Base-by-base conservation (phyloP, 64 coral and sea anemone species). In the Stylophora pistillata region DNA sequence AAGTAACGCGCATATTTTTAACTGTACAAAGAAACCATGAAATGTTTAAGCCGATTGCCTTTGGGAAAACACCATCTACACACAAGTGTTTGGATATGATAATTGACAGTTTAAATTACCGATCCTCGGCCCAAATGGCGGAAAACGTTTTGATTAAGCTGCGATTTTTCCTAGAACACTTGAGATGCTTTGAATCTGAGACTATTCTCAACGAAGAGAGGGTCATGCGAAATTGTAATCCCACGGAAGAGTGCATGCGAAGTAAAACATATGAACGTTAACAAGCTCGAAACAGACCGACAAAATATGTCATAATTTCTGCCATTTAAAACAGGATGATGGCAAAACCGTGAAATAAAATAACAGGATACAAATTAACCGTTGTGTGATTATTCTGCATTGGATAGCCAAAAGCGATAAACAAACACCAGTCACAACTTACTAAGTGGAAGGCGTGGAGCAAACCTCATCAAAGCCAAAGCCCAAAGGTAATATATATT, bases 41-140 rank as follows among this genome's bases (percentile, higher is more conserved):
- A 63, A 62, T 37, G 11, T 69, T 7, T 26, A 11, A 28, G 26
- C 64, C 26, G 21, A n/a, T 65, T 13, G 61, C 80, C 80, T 37
- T 60, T 84, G 80, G 80, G 80, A 84, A 84, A 84, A n/a, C 47
- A 69, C 2, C 30, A 84, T 20, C 13, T 16, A 41, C 13, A 32
- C 27, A 53, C 80, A 84, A 84, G 69, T 70, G 80, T 69, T 84
- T 84, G 60, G 80, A 69, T 58, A 41, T 33, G 9, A 84, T 84
- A 69, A 84, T 84, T 84, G 37, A 84, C 80, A 84, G 64, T 84
- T 68, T 69, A 84, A 84, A 68, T 69, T 17, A 84, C 80, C 23
- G 20, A 13, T 21, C 21, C 21, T 65, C 32, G 65, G 30, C 56
- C 58, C 15, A 82, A 23, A 82, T 14, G 32, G 61, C 21, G 62